phyloP scores from a whole-genome alignment of 2,888 invertebrate genomes.

The Philereme vetulata region DNA sequence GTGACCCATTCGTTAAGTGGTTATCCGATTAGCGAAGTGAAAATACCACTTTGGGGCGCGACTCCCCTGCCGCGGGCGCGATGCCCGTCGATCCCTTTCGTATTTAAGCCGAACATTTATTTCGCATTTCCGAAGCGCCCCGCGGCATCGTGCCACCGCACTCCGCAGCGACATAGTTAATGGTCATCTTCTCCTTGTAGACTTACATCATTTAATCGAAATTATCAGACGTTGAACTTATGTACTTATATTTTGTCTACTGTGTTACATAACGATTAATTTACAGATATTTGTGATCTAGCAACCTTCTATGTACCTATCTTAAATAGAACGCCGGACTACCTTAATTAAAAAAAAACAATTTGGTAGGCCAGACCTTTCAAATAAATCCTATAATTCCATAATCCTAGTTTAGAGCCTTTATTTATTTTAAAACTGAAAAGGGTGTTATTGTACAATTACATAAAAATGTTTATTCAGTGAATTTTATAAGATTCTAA shows the following conservation, averaged over 20 bases:
- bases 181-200: constrained; percentile 56
- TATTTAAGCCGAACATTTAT: constrained; percentile 81
- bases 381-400: constrained; percentile 13
- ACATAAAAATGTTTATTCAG: constrained; percentile 79
- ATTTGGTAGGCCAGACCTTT: background rate
- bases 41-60: constrained; percentile 84
- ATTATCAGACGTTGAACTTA: constrained; percentile 25
- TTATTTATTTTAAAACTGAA: constrained; percentile 43
- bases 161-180: constrained; percentile 67
- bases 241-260: background rate
- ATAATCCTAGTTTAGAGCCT: constrained; percentile 4
- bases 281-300: background rate
- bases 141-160: constrained; percentile 56
- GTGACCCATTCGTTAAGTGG: constrained; percentile 84
- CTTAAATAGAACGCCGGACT: background rate
- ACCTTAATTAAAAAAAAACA: background rate
- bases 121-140: constrained; percentile 78
- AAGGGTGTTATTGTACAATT: constrained; percentile 70
- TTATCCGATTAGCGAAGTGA: constrained; percentile 86
- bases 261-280: background rate
- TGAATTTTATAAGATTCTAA: constrained; percentile 78
- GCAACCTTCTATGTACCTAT: background rate
- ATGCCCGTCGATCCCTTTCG: constrained; percentile 75
- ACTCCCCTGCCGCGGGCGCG: constrained; percentile 76
- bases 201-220: constrained; percentile 45